Percentiles rank a stretch among this genome's conserved stretches.
phyloP scores from a whole-genome alignment of 2,797 vertebrate genomes.

The Pipistrellus kuhlii region DNA sequence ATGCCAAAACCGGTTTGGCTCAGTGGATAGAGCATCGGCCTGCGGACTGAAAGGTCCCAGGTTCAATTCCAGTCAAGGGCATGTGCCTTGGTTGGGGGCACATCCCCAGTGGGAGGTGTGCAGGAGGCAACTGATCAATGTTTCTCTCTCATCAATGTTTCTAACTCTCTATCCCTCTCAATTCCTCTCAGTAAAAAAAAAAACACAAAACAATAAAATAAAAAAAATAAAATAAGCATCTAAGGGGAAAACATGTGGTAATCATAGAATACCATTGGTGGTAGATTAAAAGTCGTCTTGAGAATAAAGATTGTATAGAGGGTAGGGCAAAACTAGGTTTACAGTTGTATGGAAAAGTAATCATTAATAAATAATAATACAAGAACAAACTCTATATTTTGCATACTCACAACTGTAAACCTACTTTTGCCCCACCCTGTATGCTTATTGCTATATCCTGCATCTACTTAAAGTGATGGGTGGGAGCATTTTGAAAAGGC shows the following conservation, averaged over 20 bases:
- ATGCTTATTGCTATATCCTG: background rate
- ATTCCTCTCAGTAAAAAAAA: too few species aligned
- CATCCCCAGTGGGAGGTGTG: too few species aligned
- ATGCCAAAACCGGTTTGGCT: too few species aligned
- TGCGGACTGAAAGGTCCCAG: too few species aligned
- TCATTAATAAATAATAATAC: background rate
- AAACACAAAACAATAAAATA: too few species aligned
- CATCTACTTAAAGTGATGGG: background rate
- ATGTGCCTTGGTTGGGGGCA: too few species aligned
- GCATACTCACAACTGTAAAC: background rate
- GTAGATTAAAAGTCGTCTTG: background rate
- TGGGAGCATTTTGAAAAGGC: conserved; percentile 11
- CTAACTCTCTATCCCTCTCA: too few species aligned
- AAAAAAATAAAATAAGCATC: background rate
- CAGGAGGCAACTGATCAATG: too few species aligned
- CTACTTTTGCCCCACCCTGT: background rate
- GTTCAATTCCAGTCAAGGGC: too few species aligned
- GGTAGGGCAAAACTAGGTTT: background rate
- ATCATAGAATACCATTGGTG: background rate
- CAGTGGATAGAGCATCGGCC: too few species aligned
- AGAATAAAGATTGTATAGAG: background rate
- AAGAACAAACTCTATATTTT: background rate
- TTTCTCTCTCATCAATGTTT: too few species aligned
- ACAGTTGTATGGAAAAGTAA: background rate
- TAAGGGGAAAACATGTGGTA: background rate